Evolutionary conservation across 1,140 invertebrate species (phyloP).

Genomic region (Meloidogyne hapla): DNA sequence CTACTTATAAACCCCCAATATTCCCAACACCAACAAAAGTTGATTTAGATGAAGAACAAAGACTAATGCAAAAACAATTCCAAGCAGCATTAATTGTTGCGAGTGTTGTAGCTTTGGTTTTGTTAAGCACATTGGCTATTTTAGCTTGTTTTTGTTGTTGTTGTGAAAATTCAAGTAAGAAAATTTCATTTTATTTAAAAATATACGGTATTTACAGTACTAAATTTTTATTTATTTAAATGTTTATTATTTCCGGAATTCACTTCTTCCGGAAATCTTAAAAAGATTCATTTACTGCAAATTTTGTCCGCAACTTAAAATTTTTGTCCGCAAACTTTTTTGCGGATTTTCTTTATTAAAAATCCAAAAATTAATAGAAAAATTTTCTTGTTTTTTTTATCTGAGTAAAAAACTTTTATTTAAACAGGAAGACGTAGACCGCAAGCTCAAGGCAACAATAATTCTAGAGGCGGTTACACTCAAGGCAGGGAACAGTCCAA

Average conservation of each 20-base stretch:
- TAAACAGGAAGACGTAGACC: neutral
- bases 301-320: too few relatives aligned
- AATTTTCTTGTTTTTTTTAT: too few relatives aligned
- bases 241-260: too few relatives aligned
- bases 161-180: neutral
- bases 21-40: neutral
- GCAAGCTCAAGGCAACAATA: neutral
- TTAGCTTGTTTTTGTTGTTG: neutral
- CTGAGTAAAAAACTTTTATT: neutral
- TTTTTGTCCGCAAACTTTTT: too few relatives aligned
- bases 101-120: neutral
- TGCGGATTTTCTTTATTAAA: too few relatives aligned
- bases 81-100: neutral
- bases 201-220: too few relatives aligned
- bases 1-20: neutral
- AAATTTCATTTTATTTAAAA: neutral
- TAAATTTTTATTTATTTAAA: too few relatives aligned
- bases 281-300: too few relatives aligned
- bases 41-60: neutral
- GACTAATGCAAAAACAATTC: neutral
- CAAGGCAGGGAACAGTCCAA: neutral
- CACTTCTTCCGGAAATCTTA: too few relatives aligned
- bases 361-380: too few relatives aligned
- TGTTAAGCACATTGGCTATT: conserved; percentile 6
- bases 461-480: neutral